Percentiles rank a stretch among this genome's conserved stretches.
phyloP scores from a whole-genome alignment of 2,888 invertebrate species.

The Lasioglossum marginatum region DNA sequence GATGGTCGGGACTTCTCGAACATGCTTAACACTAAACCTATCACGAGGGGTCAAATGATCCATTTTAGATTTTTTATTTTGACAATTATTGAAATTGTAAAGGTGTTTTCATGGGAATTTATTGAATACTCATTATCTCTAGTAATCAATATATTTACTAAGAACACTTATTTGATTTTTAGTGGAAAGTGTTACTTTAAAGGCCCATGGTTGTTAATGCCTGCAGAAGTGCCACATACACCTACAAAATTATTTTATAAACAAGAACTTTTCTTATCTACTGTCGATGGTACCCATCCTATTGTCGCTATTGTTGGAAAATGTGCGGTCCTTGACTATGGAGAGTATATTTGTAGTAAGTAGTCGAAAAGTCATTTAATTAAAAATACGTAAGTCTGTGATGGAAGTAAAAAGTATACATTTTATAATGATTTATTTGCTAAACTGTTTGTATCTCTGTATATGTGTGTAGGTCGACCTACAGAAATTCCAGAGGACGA shows the following conservation, averaged over 20 bases:
- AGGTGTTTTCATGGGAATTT: too few species aligned
- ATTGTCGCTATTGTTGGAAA: constrained; percentile 96
- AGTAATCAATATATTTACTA: neutral
- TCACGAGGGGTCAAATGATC: too few species aligned
- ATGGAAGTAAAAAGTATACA: neutral
- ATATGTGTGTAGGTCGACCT: constrained; percentile 89
- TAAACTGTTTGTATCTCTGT: neutral
- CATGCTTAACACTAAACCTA: too few species aligned
- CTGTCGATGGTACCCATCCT: constrained; percentile 96
- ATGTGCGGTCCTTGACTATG: constrained; percentile 95
- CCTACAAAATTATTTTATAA: constrained; percentile 94
- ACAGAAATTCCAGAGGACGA: constrained; percentile 97
- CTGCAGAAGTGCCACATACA: constrained; percentile 93
- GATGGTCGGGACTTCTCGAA: neutral
- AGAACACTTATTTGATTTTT: constrained; percentile 31
- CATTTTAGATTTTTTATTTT: too few species aligned
- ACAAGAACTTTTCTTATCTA: constrained; percentile 96
- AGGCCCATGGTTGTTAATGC: constrained; percentile 96
- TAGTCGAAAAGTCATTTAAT: constrained; percentile 66
- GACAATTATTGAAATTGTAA: too few species aligned
- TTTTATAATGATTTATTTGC: neutral
- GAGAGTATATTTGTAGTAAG: constrained; percentile 95
- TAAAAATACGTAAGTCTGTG: neutral
- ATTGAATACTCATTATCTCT: too few species aligned
- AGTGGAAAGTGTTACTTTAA: constrained; percentile 96